A percentile compares a stretch with the other conserved stretches of the same genome.
phyloP scores from a whole-genome alignment of 2,888 invertebrate species.

The Archips xylosteana region DNA sequence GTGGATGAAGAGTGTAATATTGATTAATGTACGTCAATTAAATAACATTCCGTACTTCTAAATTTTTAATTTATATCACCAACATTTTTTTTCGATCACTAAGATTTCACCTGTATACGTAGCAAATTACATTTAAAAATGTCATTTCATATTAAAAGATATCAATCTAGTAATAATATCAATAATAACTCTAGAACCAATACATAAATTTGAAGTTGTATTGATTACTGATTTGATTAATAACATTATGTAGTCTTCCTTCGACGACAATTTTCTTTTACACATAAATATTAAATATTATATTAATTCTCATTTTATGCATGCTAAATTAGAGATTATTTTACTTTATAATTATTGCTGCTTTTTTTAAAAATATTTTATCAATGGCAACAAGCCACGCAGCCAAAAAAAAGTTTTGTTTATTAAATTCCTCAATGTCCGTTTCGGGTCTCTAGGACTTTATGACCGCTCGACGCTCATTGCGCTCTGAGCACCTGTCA shows the following conservation, averaged over 20 bases:
- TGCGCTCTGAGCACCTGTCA: conserved; percentile 62
- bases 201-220: too few species aligned
- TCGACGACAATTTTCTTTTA: background rate
- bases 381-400: background rate
- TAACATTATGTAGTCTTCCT: background rate
- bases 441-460: conserved; percentile 21
- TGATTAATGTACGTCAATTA: too few species aligned
- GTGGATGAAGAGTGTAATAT: background rate
- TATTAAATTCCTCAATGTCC: background rate
- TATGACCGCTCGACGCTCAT: conserved; percentile 42
- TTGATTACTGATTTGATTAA: background rate
- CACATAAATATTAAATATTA: background rate
- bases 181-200: too few species aligned
- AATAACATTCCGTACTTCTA: too few species aligned
- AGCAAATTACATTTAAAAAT: too few species aligned
- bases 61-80: too few species aligned
- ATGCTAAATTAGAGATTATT: background rate
- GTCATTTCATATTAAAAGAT: too few species aligned
- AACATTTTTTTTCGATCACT: too few species aligned
- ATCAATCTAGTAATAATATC: too few species aligned
- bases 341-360: background rate
- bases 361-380: background rate
- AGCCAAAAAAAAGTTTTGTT: background rate
- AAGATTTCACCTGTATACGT: too few species aligned
- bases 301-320: background rate